Evolutionary conservation across 2,888 invertebrate species (phyloP).

Genomic region (Phalangium opilio): DNA sequence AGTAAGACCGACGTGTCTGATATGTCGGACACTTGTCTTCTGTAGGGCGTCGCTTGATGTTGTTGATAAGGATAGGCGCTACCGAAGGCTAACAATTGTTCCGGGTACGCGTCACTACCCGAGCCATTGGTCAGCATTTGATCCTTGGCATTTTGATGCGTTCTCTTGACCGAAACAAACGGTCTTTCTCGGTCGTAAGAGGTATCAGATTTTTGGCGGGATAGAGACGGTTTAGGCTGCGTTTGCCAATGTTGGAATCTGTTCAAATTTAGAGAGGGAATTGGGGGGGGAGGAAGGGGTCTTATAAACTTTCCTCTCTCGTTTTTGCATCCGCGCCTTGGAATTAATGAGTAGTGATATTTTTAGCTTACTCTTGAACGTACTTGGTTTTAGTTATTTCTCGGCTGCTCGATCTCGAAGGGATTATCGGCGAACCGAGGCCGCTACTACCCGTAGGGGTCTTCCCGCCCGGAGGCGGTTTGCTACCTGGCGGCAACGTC

Average conservation of each 20-base stretch:
- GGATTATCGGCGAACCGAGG: constrained; percentile 38
- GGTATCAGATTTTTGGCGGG: constrained; percentile 27
- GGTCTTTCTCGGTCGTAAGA: constrained; percentile 41
- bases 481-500: constrained; percentile 10
- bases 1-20: too few species aligned
- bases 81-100: constrained; percentile 16
- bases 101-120: constrained; percentile 4
- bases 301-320: too few species aligned
- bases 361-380: too few species aligned
- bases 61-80: constrained; percentile 10
- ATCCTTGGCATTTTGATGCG: constrained; percentile 36
- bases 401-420: constrained; percentile 29
- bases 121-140: constrained; percentile 22
- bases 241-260: constrained; percentile 19
- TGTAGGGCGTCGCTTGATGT: neutral
- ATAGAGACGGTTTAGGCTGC: constrained; percentile 16
- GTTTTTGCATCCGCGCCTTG: too few species aligned
- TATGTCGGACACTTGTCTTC: too few species aligned
- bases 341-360: too few species aligned
- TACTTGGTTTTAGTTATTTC: constrained; percentile 19
- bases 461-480: neutral
- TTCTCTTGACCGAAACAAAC: constrained; percentile 45
- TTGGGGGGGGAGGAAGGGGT: too few species aligned
- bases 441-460: constrained; percentile 12
- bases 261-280: too few species aligned